Base-by-base conservation (phyloP, 2,888 invertebrate genomes). In the Drosophila hamatofila region DNA sequence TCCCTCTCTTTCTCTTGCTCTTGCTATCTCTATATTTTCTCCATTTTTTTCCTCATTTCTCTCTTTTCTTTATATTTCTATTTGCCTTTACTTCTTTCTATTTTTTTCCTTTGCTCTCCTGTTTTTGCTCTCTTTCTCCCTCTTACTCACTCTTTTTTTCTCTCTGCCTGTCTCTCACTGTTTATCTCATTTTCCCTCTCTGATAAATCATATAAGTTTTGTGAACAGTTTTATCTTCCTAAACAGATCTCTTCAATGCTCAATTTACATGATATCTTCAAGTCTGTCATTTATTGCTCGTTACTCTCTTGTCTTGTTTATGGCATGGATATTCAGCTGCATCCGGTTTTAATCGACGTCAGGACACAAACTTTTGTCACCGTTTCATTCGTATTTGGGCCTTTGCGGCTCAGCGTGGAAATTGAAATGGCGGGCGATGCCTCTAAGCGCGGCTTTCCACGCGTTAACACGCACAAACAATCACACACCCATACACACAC, bases 371-470 rank as follows among this genome's bases (percentile, higher is more conserved):
- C 75, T 83, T 77, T 81, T 73, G 81, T 66, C 81, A 74, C 21
- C 54, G 46, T 57, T 68, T 48, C 21, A 25, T 8, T 11, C 58
- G 39, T 62, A 75, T 71, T 66, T 48, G 25, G 64, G 27, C 57
- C 64, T 68, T 54, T 16, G 51, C 37, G 35, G 41, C 63, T 37
- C 70, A 73, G 66, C 55, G 67, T 59, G 62, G 46, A 79, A 80
- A 79, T 79, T 80, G 79, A 77, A 79, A 77, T 71, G 69, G 61
- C 68, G 25, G 65, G 58, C 62, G 56, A 76, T 84, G 84, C 76
- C 85, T 82, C 88, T 70, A 82, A 87, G 88, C 83, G 76, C 75
- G 49, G 72, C 73, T 86, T 82, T 84, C 82, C 58, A 75, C 88
- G 82, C 83, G 80, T 82, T 82, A 84, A 82, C 88, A 80, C 78